Conservation (phyloP, 2,797 vertebrate genomes). For the Glyptemys insculpta region DNA sequence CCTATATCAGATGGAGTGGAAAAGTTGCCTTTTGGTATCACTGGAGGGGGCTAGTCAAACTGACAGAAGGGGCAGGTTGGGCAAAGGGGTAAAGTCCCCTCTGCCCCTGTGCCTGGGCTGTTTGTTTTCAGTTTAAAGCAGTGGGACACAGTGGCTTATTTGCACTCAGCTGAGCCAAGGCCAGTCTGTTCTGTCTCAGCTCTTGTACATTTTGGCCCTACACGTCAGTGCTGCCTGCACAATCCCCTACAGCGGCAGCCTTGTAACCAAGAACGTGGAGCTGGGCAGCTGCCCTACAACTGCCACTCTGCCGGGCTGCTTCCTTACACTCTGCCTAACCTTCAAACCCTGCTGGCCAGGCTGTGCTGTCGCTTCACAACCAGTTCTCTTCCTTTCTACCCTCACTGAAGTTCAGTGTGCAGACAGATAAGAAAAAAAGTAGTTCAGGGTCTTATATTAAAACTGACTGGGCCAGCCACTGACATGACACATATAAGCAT, state of each 20-base stretch:
- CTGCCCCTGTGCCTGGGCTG: neutral
- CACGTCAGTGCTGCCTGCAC: neutral
- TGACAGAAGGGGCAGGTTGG: neutral
- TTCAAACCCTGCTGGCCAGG: neutral
- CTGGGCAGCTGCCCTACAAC: fast-evolving
- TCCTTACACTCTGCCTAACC: neutral
- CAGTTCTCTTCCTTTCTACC: neutral
- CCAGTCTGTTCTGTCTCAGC: neutral
- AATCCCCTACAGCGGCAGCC: neutral
- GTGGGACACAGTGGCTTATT: neutral
- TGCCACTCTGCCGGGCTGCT: neutral
- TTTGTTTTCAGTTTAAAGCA: neutral
- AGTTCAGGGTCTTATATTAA: neutral
- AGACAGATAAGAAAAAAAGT: neutral
- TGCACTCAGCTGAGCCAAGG: neutral
- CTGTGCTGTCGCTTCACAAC: neutral
- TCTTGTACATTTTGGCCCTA: neutral
- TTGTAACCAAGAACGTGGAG: fast-evolving
- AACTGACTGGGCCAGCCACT: neutral
- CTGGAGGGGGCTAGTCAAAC: neutral
- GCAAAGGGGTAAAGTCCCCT: neutral
- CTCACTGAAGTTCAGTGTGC: neutral
- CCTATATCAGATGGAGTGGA: neutral
- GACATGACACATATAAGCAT: neutral
- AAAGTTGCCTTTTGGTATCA: neutral